Evolutionary conservation across 2,113 vertebrate genomes (phyloP), one percentile per base, ranked within the genome.

Genomic region (Donacobius atricapilla): DNA sequence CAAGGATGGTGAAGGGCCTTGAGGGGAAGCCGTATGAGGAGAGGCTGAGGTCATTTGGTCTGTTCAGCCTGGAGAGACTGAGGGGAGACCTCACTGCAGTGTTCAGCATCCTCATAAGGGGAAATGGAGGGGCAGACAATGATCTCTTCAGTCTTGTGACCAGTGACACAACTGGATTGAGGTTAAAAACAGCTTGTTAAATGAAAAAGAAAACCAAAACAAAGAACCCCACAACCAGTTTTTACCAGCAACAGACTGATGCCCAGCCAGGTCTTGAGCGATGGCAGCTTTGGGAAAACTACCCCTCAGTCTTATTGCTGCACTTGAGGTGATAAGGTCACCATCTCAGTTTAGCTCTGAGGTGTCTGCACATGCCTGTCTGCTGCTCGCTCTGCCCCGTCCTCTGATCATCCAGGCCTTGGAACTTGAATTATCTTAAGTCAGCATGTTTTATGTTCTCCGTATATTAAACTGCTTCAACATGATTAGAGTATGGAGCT

Each of bases 381-480:
- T 71, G 83, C 6, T 5, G 61, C 85, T 96, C 70, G 6, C 53
- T 94, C 24, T 90, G 66, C 57, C 57, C 3, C 13, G 58, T 87
- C 45, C 87, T 93, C 63, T 54, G 45, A 83, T 95, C 73, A 77
- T 81, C 60, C 39, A 60, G 86, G 75, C 66, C 60, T 68, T 35
- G 71, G 51, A 78, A 81, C 64, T 94, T 94, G 75, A 97, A 92
- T 73, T 81, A 79, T 53, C 65, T 93, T 40, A 94, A 87, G 44
- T 85, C 69, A 56, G 9, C 37, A 63, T 95, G 78, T 42, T 97
- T 96, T 93, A 88, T 96, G 84, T 87, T 96, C 80, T 93, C 76
- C 87, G 57, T 63, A 94, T 95, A 96, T 97, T 87, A 92, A 96
- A 94, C 56, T 90, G 69, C 84, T 90, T 96, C 87, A 79, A 27